Evolutionary conservation across 2,888 invertebrate genomes (phyloP).

Genomic region (Stenolophus ochropezus): DNA sequence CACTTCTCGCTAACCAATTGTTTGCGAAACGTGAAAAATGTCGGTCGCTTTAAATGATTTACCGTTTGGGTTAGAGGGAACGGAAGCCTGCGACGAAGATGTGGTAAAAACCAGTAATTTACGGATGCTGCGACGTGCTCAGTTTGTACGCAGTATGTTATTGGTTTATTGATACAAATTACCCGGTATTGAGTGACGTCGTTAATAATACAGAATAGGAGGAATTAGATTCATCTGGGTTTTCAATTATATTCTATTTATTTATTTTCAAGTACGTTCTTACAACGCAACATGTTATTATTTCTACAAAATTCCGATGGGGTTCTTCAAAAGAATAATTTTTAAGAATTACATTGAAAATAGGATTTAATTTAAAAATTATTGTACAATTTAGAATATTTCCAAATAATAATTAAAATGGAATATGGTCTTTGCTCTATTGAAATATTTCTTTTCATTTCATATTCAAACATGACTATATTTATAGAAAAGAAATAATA

Average conservation of each 20-base stretch:
- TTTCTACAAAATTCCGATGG: no score
- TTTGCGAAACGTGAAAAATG: slow-evolving; percentile 55
- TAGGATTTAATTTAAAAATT: no score
- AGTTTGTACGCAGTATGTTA: slow-evolving; percentile 16
- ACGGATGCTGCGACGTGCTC: neutral
- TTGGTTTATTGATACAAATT: slow-evolving; percentile 26
- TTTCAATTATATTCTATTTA: neutral
- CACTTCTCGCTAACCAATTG: slow-evolving; percentile 46
- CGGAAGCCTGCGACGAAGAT: slow-evolving; percentile 19
- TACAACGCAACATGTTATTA: neutral
- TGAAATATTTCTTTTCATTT: no score
- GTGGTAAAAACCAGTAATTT: slow-evolving; percentile 35
- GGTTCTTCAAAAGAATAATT: no score
- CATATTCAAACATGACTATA: no score
- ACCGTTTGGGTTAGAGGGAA: slow-evolving; percentile 21
- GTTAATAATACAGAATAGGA: neutral
- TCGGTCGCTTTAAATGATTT: slow-evolving; percentile 52
- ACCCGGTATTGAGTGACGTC: slow-evolving; percentile 18
- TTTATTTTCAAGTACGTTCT: neutral
- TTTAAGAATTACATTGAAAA: no score
- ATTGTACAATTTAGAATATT: no score
- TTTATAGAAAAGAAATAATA: no score
- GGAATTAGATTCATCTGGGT: neutral
- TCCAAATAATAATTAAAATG: no score
- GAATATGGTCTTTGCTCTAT: no score